A percentile compares a stretch with the other conserved stretches of the same genome.
These are phyloP conservation scores for Bombus terrestris DNA, from an alignment of 1,140 invertebrate genomes.

Conservation along the genomic window DNA sequence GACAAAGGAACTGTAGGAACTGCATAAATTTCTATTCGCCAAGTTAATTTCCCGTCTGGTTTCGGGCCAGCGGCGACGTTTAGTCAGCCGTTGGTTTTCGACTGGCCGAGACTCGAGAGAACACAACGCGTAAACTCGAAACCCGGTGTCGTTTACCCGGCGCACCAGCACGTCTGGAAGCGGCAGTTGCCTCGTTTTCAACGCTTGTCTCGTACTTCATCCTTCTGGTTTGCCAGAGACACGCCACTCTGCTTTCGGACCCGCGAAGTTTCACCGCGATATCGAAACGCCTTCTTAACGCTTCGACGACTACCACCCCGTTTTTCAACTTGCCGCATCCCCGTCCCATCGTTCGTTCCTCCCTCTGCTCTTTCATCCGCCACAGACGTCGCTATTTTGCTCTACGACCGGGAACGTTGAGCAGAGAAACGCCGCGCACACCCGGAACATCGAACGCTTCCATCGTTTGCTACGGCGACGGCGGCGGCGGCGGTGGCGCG, in stretches of 20 bases:
- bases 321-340: too few relatives aligned
- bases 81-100: neutral
- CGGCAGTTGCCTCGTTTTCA: conserved; percentile 18
- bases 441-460: too few relatives aligned
- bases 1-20: neutral
- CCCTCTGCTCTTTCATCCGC: neutral
- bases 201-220: conserved; percentile 41
- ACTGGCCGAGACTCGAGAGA: neutral
- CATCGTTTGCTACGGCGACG: too few relatives aligned
- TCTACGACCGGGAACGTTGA: conserved; percentile 15
- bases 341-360: neutral
- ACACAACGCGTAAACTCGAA: conserved; percentile 17
- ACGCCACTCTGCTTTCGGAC: conserved; percentile 31
- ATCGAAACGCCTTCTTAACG: conserved; percentile 42
- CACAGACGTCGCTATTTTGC: neutral
- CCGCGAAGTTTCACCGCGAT: conserved; percentile 17
- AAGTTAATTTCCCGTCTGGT: conserved; percentile 23
- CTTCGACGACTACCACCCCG: conserved; percentile 2
- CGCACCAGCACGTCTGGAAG: neutral
- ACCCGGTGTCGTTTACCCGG: conserved; percentile 10
- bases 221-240: conserved; percentile 8
- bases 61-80: neutral
- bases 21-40: conserved; percentile 24
- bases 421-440: too few relatives aligned
- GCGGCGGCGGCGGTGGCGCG: neutral